These are phyloP conservation scores for Calliopsis andreniformis DNA, from an alignment of 1,140 invertebrate genomes.

Conservation along the genomic window DNA sequence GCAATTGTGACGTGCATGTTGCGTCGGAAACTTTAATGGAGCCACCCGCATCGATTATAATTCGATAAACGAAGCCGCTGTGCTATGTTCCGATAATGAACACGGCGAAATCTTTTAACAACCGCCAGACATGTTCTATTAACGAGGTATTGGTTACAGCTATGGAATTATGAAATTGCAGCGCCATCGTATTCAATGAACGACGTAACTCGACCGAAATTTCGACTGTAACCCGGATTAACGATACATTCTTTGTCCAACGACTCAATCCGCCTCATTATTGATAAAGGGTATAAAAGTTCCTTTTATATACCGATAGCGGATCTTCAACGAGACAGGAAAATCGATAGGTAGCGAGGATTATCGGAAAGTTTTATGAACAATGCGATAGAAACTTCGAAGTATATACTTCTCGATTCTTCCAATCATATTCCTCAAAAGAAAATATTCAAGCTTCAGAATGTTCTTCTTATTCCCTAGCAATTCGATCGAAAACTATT, in stretches of 20 bases:
- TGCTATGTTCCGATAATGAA: neutral
- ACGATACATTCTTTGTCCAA: neutral
- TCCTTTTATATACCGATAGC: too few species aligned
- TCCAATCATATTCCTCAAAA: too few species aligned
- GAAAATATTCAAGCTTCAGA: too few species aligned
- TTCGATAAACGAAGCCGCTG: neutral
- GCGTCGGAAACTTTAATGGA: neutral
- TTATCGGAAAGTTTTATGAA: too few species aligned
- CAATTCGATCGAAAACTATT: too few species aligned
- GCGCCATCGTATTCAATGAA: neutral
- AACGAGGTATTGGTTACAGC: neutral
- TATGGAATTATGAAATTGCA: neutral
- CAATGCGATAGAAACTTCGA: too few species aligned
- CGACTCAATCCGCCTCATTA: neutral
- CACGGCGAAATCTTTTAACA: neutral
- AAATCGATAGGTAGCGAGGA: too few species aligned
- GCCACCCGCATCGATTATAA: neutral
- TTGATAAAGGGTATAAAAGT: neutral
- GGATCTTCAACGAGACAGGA: too few species aligned
- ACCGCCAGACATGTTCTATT: slow-evolving; percentile 10
- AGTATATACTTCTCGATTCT: too few species aligned
- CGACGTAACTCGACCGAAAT: neutral
- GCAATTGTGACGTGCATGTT: neutral
- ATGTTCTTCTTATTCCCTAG: too few species aligned
- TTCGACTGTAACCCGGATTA: neutral